A percentile compares a stretch with the other conserved stretches of the same genome.
These are phyloP conservation scores for Trochalopteron elliotii DNA, from an alignment of 2,113 vertebrate species.

Conservation along the genomic window DNA sequence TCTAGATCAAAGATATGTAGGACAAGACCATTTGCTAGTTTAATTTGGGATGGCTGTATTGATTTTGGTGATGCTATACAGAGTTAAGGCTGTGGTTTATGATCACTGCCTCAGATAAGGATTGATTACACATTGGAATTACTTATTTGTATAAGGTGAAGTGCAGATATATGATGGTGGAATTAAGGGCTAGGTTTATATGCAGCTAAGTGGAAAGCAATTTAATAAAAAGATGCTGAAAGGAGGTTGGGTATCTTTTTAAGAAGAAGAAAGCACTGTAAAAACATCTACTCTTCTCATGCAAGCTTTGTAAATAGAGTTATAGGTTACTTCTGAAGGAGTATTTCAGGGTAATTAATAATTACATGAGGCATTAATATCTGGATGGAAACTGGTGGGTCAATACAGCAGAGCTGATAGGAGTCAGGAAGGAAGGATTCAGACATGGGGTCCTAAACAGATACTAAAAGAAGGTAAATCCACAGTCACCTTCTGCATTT, in stretches of 20 bases:
- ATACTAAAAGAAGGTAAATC: background rate
- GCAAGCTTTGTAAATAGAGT: background rate
- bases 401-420: background rate
- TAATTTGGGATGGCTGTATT: background rate
- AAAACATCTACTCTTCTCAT: background rate
- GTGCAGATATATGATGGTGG: background rate
- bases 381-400: background rate
- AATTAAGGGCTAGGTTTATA: background rate
- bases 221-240: background rate
- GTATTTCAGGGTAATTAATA: background rate
- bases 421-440: background rate
- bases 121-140: constrained; percentile 1
- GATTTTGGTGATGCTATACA: background rate
- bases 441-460: background rate
- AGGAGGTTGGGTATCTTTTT: background rate
- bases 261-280: background rate
- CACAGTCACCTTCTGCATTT: background rate
- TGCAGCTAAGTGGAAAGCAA: background rate
- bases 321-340: background rate
- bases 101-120: background rate
- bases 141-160: background rate
- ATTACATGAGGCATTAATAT: background rate
- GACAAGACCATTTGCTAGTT: background rate
- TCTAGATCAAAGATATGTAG: background rate
- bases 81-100: background rate